Percentiles rank a stretch among this genome's conserved stretches.
These are phyloP conservation scores for Limnephilus marmoratus DNA, from an alignment of 2,888 invertebrate species.

Conservation along the genomic window DNA sequence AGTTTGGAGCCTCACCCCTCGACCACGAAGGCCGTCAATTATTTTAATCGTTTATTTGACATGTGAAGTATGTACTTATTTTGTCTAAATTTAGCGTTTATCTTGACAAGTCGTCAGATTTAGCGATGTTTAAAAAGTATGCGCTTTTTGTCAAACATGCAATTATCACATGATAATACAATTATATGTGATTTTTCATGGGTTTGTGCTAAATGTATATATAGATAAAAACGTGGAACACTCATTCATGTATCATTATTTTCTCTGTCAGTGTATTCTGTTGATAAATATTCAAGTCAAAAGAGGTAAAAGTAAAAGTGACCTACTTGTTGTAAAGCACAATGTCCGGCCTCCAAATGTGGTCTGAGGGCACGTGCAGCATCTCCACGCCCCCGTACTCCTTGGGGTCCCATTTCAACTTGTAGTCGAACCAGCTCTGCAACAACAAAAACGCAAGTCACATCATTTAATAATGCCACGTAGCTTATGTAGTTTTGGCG, in stretches of 20 bases:
- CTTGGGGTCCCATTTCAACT: conserved; percentile 90
- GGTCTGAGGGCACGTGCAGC: conserved; percentile 90
- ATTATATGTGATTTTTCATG: no score
- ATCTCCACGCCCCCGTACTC: conserved; percentile 91
- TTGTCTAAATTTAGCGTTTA: no score
- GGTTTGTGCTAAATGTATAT: no score
- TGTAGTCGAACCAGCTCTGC: conserved; percentile 92
- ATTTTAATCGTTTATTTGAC: no score
- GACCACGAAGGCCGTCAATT: no score
- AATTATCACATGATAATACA: no score
- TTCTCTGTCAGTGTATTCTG: not conserved
- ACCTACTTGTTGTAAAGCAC: conserved; percentile 87
- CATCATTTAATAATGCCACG: not conserved
- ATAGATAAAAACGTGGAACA: no score
- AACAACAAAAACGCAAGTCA: conserved; percentile 53
- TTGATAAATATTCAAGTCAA: conserved; percentile 67
- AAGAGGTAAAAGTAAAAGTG: not conserved
- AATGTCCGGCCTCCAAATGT: conserved; percentile 91
- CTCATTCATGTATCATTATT: not conserved
- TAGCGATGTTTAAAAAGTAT: no score
- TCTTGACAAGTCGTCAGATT: no score
- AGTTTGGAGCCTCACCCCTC: no score
- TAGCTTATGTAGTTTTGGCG: not conserved
- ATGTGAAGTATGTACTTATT: no score
- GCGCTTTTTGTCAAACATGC: no score